Evolutionary conservation across 2,113 vertebrate genomes (phyloP), one percentile per base, ranked within the genome.

Genomic region (Hoplias malabaricus): DNA sequence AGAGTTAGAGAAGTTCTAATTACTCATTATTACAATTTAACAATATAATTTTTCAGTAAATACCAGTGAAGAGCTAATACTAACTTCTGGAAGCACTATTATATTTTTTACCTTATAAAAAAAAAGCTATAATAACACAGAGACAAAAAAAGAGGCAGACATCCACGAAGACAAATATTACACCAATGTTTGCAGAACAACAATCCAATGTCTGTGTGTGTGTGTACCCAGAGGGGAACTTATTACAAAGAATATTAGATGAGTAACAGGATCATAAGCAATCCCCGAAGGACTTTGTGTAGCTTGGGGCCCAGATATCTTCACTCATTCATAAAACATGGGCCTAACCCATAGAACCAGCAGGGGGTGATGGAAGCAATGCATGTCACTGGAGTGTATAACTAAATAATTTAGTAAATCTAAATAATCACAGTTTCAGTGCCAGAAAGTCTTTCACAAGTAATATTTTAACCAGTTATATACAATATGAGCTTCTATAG

Each of bases 241-340:
- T 70, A 89, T 87, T 31, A 91, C 61, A 90, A 57, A 82, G 90
- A 90, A 91, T 91, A 83, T 21, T 67, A 76, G 75, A 92, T 86
- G 77, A 85, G 81, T 16, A 27, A 12, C 72, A 67, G 33, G 27
- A 83, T 69, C 75, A 78, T 88, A 91, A 88, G 83, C 85, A 90
- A 86, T 82, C 84, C 87, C 88, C 4, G 23, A 69, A 75, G 84
- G 31, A 33, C 34, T 34, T 27, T 48, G 50, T 23, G 21, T 13
- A 11, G 48, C 57, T 63, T 59, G 33, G 74, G 54, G 73, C 38
- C 46, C 57, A 71, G 70, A 57, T 38, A 72, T 81, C 57, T 29
- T 59, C 14, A 33, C 79, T 89, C 77, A 88, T 89, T 78, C 48
- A 88, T 90, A 84, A 89, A 86, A 79, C 54, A 89, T 82, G n/a